Evolutionary conservation across 23 tunicate genomes (phyloP).

Genomic region (Trididemnum clinides): DNA sequence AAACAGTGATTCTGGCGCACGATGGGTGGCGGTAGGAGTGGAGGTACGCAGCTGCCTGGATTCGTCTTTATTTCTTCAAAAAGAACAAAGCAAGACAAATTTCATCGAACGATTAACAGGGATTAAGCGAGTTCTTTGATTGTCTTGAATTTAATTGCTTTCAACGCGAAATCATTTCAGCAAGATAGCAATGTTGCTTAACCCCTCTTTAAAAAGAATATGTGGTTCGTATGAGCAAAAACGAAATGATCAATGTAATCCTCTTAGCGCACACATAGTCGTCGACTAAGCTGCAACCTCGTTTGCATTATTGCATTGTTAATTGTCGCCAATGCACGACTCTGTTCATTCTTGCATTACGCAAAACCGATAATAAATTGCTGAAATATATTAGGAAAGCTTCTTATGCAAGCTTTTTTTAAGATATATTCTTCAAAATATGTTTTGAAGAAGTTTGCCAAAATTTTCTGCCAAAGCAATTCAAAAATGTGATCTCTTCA

Average conservation of each 20-base stretch:
- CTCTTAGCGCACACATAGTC: constrained; percentile 19
- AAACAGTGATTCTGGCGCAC: neutral
- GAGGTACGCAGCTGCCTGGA: neutral
- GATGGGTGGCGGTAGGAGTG: neutral
- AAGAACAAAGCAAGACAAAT: neutral
- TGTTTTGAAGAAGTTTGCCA: too few species aligned
- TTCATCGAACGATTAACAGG: constrained; percentile 11
- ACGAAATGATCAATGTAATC: constrained; percentile 7
- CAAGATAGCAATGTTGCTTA: neutral
- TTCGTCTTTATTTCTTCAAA: neutral
- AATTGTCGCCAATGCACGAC: too few species aligned
- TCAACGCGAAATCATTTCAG: neutral
- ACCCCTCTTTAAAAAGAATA: too few species aligned
- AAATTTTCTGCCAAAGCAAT: too few species aligned
- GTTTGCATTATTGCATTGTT: constrained; percentile 11
- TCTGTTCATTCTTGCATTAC: too few species aligned
- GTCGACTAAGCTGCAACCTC: neutral
- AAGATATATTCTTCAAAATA: too few species aligned
- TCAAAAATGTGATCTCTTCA: too few species aligned
- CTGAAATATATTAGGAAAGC: too few species aligned
- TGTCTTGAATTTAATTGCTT: constrained; percentile 25
- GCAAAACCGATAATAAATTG: too few species aligned
- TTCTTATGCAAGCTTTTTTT: too few species aligned
- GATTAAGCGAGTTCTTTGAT: constrained; percentile 14
- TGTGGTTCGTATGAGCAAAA: too few species aligned